Conservation (phyloP, 2,797 vertebrate species). For the Tokudaia tokunoshimensis region DNA sequence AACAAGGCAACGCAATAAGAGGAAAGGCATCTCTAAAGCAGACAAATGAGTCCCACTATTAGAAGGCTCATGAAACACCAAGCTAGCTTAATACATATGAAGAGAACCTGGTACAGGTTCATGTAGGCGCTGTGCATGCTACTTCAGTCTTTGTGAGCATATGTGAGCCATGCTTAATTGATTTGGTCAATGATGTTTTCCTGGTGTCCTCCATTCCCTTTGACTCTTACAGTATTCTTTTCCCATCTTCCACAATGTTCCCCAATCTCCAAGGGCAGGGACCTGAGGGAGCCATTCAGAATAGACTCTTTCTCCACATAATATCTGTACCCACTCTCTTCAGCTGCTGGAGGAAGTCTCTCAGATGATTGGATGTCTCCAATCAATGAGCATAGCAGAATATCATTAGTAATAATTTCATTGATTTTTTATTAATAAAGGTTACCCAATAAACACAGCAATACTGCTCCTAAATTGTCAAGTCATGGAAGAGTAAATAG, state of each 20-base stretch:
- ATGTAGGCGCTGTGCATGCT: neutral
- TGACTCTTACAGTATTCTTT: neutral
- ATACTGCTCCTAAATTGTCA: neutral
- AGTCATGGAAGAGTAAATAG: neutral
- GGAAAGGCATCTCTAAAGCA: neutral
- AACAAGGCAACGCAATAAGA: neutral
- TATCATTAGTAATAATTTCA: neutral
- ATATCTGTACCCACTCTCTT: neutral
- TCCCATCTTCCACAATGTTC: neutral
- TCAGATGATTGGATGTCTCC: neutral
- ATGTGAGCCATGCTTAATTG: neutral
- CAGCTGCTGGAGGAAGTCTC: neutral
- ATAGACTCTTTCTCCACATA: neutral
- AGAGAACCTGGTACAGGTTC: neutral
- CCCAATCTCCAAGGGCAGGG: neutral
- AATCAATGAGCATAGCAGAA: neutral
- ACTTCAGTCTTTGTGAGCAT: neutral
- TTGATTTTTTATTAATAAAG: neutral
- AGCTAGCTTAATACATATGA: neutral
- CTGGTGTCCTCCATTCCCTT: neutral
- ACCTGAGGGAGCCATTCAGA: neutral
- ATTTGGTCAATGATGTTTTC: neutral
- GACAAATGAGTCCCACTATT: neutral
- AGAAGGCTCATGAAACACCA: neutral
- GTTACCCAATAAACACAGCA: neutral